A percentile compares a stretch with the other conserved stretches of the same genome.
Evolutionary conservation across 2,888 invertebrate genomes (phyloP).

Genomic region (Drosophila leonis): DNA sequence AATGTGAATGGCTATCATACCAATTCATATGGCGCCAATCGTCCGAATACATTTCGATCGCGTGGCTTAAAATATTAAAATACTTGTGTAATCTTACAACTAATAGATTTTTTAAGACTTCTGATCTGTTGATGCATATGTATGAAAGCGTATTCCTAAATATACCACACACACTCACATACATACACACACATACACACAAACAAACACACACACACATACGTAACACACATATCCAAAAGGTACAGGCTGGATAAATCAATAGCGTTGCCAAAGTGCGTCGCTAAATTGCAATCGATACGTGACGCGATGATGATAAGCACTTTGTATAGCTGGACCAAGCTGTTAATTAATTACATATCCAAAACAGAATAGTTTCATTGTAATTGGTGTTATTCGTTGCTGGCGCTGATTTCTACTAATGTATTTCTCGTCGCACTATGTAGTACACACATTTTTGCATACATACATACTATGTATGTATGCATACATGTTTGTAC

Average conservation of each 20-base stretch:
- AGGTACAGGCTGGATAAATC: constrained; percentile 56
- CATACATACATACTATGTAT: constrained; percentile 9
- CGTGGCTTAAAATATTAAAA: constrained; percentile 83
- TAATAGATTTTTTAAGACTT: constrained; percentile 42
- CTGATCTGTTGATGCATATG: constrained; percentile 33
- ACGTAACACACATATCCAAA: constrained; percentile 16
- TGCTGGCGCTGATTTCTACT: constrained; percentile 42
- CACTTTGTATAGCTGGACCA: constrained; percentile 22
- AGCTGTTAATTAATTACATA: constrained; percentile 15
- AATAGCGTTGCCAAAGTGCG: constrained; percentile 31
- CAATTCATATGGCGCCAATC: constrained; percentile 57
- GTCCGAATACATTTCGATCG: constrained; percentile 76
- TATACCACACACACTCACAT: background rate
- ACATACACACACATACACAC: constrained; percentile 15
- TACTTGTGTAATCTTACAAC: constrained; percentile 34
- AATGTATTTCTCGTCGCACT: constrained; percentile 39
- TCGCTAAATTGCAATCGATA: constrained; percentile 23
- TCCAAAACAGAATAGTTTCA: constrained; percentile 8
- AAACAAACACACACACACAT: constrained; percentile 6
- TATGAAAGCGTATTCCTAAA: constrained; percentile 60
- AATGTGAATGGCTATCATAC: constrained; percentile 39
- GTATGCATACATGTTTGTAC: constrained; percentile 34
- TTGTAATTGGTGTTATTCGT: constrained; percentile 32
- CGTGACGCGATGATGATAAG: constrained; percentile 10
- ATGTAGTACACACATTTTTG: constrained; percentile 41